Base-by-base conservation (phyloP, 92 coral and sea anemone genomes). In the Parazoanthus darwini region DNA sequence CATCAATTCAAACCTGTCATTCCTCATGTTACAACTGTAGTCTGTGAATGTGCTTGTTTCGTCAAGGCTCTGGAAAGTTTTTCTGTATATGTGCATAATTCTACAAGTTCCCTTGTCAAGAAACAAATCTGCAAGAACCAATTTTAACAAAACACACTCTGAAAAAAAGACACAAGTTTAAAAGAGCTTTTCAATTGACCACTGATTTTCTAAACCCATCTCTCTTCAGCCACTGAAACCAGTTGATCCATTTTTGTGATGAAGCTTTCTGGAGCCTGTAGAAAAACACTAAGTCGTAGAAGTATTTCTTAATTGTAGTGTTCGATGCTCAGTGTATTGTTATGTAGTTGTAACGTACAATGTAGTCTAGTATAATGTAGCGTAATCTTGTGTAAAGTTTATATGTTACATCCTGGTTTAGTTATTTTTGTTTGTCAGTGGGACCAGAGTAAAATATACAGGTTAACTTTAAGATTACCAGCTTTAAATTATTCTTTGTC, bases 321-420 rank as follows among this genome's bases (percentile, higher is more conserved):
- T 54, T 2, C 18, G 0, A 68, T 68, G 77, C 42, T 44, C 86
- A 68, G 37, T 67, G 86, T 82, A 44, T 11, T 67, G 86, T 68
- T 65, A 26, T 59, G 86, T 63, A 43, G 39, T 73, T 51, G 48
- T 13, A 80, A 36, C 5, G 72, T 79, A 25, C 38, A 76, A 76
- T 76, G 18, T 54, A 54, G 59, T 29, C 44, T 74, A 74, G 23
- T 35, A 46, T 80, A 56, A n/a, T 63, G 86, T 81, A 81, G 85
- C 65, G 85, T 82, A 82, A 68, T 42, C 77, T 25, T 68, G 11
- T 43, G 86, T 82, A 82, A 22, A 79, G 35, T 42, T 13, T 71
- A 23, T 84, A 67, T 84, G 67, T 33, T 84, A 83, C 13, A n/a
- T 82, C 68, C 7, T 74, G 43, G 65, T 67, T 18, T 56, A 80